Evolutionary conservation across 2,888 invertebrate species (phyloP), one percentile per base, ranked within the genome.

Genomic region (Synergus umbraculus): DNA sequence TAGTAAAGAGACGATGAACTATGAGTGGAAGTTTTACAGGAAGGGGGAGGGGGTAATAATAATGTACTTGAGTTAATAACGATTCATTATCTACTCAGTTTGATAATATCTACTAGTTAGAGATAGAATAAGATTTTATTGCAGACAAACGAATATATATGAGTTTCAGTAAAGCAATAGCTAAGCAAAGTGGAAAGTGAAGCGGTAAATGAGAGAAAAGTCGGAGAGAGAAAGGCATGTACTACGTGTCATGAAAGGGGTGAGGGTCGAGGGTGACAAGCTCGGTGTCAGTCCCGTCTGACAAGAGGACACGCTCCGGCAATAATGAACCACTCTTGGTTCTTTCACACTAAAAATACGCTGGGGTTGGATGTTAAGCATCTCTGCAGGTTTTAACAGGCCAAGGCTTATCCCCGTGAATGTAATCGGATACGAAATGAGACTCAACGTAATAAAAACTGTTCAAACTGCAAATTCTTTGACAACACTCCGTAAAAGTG

Each of bases 271-370:
- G 77, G 83, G 76, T 76, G 78, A 82, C 79, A 82, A 84, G 80
- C 81, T 83, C 80, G 84, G 83, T 85, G 86, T 86, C 86, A 86
- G 83, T 85, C 85, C 86, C 82, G 85, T 84, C 87, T 87, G 87
- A 86, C 86, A 85, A 86, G 86, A 84, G 86, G 81, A 78, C 83
- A 85, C 84, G 85, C 87, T 87, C 85, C 82, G 82, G 85, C 85
- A 87, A 87, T 88, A 88, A 89, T 86, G 89, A 89, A 88, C 86
- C 85, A 85, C 84, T 87, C 85, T 83, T 80, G 82, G 81, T 83
- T 79, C 58, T 65, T 58, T 54, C 66, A 78, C 41, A 37, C 29
- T 64, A 82, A 83, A 83, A 82, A 76, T 79, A 81, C 65, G 77
- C 44, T 60, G n/a, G 8, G 58, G 43, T 58, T 46, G 22, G 76